Conservation (phyloP, 2,888 invertebrate genomes). For the Gerris lacustris region DNA sequence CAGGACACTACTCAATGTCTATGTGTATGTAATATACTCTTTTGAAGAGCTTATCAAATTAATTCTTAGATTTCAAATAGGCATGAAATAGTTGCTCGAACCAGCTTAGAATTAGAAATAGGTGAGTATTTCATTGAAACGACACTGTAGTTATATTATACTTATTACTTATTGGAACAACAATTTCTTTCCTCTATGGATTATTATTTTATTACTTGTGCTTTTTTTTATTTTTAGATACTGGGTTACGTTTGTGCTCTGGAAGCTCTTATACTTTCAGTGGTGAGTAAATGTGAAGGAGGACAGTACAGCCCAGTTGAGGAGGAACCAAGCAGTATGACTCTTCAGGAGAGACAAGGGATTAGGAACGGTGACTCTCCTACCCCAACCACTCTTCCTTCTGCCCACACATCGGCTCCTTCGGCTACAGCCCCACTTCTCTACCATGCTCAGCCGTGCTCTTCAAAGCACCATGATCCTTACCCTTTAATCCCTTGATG, state of each 20-base stretch:
- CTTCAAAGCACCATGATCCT: slow-evolving; percentile 34
- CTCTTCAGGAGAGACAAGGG: slow-evolving; percentile 42
- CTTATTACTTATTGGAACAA: too few relatives aligned
- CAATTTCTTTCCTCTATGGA: too few relatives aligned
- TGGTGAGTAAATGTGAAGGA: slow-evolving; percentile 45
- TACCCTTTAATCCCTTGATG: slow-evolving; percentile 27
- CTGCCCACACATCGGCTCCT: slow-evolving; percentile 40
- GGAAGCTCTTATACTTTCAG: slow-evolving; percentile 47
- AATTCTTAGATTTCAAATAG: too few relatives aligned
- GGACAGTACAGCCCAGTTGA: slow-evolving; percentile 49
- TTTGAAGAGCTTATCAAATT: too few relatives aligned
- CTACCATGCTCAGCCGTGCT: slow-evolving; percentile 41
- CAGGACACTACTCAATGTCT: too few relatives aligned
- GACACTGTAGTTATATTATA: too few relatives aligned
- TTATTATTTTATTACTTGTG: too few relatives aligned
- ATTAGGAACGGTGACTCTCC: slow-evolving; percentile 36
- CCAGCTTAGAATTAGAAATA: too few relatives aligned
- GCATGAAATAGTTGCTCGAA: too few relatives aligned
- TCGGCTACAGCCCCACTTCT: slow-evolving; percentile 34
- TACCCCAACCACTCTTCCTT: slow-evolving; percentile 31
- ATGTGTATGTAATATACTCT: too few relatives aligned
- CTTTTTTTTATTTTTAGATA: slow-evolving; percentile 38
- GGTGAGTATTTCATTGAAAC: too few relatives aligned
- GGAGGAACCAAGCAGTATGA: slow-evolving; percentile 49
- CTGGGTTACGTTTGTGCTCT: slow-evolving; percentile 50